Evolutionary conservation across 2,888 invertebrate genomes (phyloP), one percentile per base, ranked within the genome.

Genomic region (Ochropacha duplaris): DNA sequence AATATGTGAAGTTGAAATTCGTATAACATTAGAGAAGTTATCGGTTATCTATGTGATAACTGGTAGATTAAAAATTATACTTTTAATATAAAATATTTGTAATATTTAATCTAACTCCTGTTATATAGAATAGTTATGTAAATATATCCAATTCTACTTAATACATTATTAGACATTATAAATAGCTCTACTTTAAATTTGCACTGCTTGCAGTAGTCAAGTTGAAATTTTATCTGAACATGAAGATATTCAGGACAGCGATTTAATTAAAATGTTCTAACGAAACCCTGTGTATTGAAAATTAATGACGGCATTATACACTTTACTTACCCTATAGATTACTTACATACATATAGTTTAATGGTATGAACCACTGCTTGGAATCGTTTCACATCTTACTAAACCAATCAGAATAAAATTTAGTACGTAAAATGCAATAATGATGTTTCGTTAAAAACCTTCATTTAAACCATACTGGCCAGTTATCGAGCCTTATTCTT

Each of bases 381-480:
- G n/a, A 6, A 39, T 39, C 39, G 39, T 44, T 44, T 6, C 19
- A 19, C 4, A 44, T 19, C 2, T 9, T 9, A 1, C 16, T 6
- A 19, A 44, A 44, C 44, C 44, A 39, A 39, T 39, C 34, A 34
- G 44, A 44, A 19, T 19, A 19, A 8, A 4, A 44, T 44, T 31
- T 12, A 2, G 8, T 44, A 19, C 19, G 44, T 19, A 19, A 44
- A 44, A 9, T 9, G 19, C 9, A n/a, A n/a, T n/a, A n/a, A n/a
- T n/a, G n/a, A n/a, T n/a, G 36, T 1, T 44, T 19, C 56, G 54
- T 59, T 26, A 14, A n/a, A 16, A 54, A 54, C 39, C 54, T 49
- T 51, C 52, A 54, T 54, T 59, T 59, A 50, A 56, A 59, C 54
- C 36, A 50, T 39, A 49, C 24, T 16, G 54, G 49, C 26, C 56